phyloP scores from a whole-genome alignment of 2,797 vertebrate genomes.

The Paramormyrops hopkinsi region DNA sequence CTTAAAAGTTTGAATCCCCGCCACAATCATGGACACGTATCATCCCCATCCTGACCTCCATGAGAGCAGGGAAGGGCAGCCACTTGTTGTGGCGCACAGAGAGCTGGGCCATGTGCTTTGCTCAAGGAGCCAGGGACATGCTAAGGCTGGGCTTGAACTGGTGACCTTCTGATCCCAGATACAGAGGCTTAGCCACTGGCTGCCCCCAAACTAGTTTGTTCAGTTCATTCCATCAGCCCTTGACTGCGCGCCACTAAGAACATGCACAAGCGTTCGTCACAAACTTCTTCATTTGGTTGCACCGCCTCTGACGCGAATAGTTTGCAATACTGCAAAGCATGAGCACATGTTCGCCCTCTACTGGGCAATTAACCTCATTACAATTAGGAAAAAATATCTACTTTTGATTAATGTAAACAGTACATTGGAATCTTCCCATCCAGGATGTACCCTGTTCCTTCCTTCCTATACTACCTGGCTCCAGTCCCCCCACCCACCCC shows the following conservation, averaged over 20 bases:
- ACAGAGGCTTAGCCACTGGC: not conserved
- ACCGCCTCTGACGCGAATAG: not conserved
- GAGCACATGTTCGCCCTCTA: not conserved
- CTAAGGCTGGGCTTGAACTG: not conserved
- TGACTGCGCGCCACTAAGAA: not conserved
- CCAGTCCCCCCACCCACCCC: not conserved
- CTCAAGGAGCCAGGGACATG: not conserved
- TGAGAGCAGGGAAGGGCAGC: not conserved
- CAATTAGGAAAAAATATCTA: not conserved
- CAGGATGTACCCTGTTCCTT: not conserved
- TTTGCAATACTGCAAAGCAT: not conserved
- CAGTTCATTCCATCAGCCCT: slow-evolving; percentile 28
- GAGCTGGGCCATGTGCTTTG: not conserved
- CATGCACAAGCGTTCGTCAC: not conserved
- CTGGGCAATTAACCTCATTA: not conserved
- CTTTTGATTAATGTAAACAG: not conserved
- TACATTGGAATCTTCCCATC: not conserved
- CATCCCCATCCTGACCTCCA: not conserved
- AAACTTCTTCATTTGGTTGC: not conserved
- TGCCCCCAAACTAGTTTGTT: slow-evolving; percentile 36
- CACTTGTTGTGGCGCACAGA: not conserved
- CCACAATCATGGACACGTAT: not conserved
- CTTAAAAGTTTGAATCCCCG: not conserved
- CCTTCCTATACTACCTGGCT: not conserved
- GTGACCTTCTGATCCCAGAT: not conserved